Percentiles rank a stretch among this genome's conserved stretches.
These are phyloP conservation scores for Poeciliopsis occidentalis DNA, from an alignment of 2,113 vertebrate species.

Conservation along the genomic window DNA sequence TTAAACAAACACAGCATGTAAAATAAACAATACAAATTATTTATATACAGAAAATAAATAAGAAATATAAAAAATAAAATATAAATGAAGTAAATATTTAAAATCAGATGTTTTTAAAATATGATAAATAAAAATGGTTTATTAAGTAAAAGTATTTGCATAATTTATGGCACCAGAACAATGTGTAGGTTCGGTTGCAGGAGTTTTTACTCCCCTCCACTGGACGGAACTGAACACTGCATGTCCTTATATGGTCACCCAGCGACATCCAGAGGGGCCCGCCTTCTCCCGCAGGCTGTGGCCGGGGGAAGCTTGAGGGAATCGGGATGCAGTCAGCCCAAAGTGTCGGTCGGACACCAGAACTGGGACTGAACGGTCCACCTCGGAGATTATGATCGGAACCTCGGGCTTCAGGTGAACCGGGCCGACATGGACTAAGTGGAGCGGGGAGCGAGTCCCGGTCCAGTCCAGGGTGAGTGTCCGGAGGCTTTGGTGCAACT, in stretches of 20 bases:
- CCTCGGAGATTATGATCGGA: background rate
- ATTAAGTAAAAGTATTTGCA: no score
- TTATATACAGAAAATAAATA: no score
- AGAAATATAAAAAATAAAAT: no score
- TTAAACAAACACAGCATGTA: no score
- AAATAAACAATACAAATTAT: no score
- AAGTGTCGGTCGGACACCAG: background rate
- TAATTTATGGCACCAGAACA: no score
- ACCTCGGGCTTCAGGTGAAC: background rate
- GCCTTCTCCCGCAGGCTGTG: slow-evolving; percentile 12
- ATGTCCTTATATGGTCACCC: background rate
- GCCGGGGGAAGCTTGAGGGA: slow-evolving; percentile 23
- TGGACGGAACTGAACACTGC: fast-evolving
- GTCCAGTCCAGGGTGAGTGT: background rate
- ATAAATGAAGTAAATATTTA: no score
- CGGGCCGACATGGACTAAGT: background rate
- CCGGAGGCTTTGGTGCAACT: background rate
- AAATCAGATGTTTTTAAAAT: no score
- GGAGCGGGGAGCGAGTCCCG: background rate
- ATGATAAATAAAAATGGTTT: no score
- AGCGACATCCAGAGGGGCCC: background rate
- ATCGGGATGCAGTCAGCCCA: slow-evolving; percentile 2
- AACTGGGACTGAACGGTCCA: background rate
- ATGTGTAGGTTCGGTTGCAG: background rate
- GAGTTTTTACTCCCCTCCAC: background rate